Percentiles rank a stretch among this genome's conserved stretches.
These are phyloP conservation scores for Brevimyrus niger DNA, from an alignment of 2,113 vertebrate genomes.

Conservation along the genomic window DNA sequence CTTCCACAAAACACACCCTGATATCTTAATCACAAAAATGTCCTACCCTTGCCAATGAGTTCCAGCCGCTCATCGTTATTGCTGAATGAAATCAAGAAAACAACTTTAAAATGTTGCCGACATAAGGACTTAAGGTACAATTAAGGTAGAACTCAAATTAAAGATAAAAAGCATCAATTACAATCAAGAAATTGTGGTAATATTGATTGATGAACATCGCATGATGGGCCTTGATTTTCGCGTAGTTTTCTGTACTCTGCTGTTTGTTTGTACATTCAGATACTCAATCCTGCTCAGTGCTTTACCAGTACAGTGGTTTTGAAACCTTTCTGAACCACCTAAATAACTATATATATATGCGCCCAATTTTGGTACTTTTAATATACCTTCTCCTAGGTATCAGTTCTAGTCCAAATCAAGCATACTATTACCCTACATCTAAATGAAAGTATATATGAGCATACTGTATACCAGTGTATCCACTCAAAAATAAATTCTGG, in stretches of 20 bases:
- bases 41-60: constrained; percentile 71
- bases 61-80: constrained; percentile 57
- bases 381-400: not conserved
- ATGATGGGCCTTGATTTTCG: not conserved
- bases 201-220: not conserved
- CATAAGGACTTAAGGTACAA: not conserved
- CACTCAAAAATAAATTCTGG: not conserved
- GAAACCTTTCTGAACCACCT: not conserved
- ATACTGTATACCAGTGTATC: not conserved
- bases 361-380: not conserved
- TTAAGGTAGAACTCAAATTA: not conserved
- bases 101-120: not conserved
- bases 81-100: constrained; percentile 42
- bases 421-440: fast-evolving
- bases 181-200: not conserved
- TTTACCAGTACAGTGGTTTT: not conserved
- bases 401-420: not conserved
- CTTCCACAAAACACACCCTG: not conserved
- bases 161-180: not conserved
- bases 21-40: not conserved
- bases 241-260: not conserved
- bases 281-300: not conserved
- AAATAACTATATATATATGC: not conserved
- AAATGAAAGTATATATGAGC: not conserved
- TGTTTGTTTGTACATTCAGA: not conserved